Conservation (phyloP, 2,888 invertebrate genomes). For the Drosophila anomalata region DNA sequence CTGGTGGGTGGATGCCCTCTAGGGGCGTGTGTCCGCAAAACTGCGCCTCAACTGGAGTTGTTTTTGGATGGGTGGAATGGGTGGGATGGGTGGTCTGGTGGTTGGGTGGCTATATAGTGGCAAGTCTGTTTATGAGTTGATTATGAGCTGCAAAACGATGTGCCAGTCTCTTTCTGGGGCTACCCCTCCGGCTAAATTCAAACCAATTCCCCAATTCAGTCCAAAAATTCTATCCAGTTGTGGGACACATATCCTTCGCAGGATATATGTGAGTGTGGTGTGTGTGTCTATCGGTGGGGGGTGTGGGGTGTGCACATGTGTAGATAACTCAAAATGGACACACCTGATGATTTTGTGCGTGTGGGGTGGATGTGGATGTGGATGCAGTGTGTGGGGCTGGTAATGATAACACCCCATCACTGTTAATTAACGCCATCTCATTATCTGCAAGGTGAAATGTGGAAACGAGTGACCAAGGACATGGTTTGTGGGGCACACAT, state of each 20-base stretch:
- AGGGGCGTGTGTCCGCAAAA: slow-evolving; percentile 36
- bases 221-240: background rate
- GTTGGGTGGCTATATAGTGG: slow-evolving; percentile 13
- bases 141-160: slow-evolving; percentile 38
- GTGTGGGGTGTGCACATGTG: slow-evolving; percentile 26
- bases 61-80: background rate
- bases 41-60: slow-evolving; percentile 40
- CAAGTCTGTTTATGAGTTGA: slow-evolving; percentile 40
- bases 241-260: slow-evolving; percentile 11
- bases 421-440: slow-evolving; percentile 4
- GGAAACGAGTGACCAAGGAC: background rate
- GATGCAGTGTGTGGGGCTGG: background rate
- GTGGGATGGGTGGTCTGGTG: background rate
- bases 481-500: slow-evolving; percentile 1
- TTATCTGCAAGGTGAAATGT: slow-evolving; percentile 4
- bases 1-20: slow-evolving; percentile 17
- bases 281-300: background rate
- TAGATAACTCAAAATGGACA: slow-evolving; percentile 51
- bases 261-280: slow-evolving; percentile 4
- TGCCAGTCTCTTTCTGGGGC: slow-evolving; percentile 10
- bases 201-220: background rate
- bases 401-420: background rate
- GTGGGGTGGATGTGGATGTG: slow-evolving; percentile 4
- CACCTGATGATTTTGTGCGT: slow-evolving; percentile 66
- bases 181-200: background rate